These are phyloP conservation scores for Megaceryle torquata DNA, from an alignment of 2,113 vertebrate species.

Conservation along the genomic window DNA sequence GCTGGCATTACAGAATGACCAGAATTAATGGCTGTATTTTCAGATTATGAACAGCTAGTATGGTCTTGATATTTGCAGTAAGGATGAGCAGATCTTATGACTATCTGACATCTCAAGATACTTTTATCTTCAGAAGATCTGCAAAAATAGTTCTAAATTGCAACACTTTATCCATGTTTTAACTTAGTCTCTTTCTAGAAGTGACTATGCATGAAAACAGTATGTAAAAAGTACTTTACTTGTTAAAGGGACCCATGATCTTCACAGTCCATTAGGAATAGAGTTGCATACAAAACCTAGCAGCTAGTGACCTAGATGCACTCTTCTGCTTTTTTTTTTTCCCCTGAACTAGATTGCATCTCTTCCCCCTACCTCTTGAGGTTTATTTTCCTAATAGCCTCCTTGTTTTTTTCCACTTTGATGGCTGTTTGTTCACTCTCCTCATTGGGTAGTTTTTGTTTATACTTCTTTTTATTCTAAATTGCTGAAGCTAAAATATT, in stretches of 20 bases:
- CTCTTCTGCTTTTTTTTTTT: neutral
- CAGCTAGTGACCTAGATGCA: neutral
- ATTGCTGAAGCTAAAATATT: neutral
- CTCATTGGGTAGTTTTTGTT: neutral
- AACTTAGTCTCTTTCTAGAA: neutral
- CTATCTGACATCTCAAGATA: neutral
- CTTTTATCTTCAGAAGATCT: constrained; percentile 1
- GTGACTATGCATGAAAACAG: neutral
- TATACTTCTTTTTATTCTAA: neutral
- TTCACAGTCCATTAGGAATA: neutral
- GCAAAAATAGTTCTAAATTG: neutral
- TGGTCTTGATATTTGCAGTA: neutral
- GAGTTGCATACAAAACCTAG: neutral
- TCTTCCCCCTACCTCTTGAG: neutral
- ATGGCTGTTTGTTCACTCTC: neutral
- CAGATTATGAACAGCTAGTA: neutral
- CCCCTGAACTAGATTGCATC: neutral
- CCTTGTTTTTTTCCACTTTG: neutral
- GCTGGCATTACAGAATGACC: neutral
- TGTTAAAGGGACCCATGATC: neutral
- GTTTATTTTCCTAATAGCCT: neutral
- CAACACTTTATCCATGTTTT: neutral
- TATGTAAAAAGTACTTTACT: neutral
- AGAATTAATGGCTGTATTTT: neutral
- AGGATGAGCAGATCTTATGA: neutral